phyloP scores from a whole-genome alignment of 2,888 invertebrate genomes.

The Hypena proboscidalis region DNA sequence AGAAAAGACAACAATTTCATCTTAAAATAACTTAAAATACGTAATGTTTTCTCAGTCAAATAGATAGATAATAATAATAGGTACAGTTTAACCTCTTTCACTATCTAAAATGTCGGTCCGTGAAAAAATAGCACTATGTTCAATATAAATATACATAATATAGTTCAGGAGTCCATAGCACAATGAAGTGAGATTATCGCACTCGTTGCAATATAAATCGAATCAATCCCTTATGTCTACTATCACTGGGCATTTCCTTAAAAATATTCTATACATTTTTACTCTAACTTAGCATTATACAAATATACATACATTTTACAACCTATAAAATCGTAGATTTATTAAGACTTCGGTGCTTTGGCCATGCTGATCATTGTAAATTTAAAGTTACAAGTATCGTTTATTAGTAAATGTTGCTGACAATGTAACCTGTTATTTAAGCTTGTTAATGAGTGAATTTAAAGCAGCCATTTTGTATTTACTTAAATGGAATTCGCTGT shows the following conservation, averaged over 20 bases:
- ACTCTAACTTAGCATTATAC: conserved; percentile 52
- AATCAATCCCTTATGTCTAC: conserved; percentile 76
- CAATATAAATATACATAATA: conserved; percentile 61
- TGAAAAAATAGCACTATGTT: conserved; percentile 77
- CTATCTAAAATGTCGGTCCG: conserved; percentile 62
- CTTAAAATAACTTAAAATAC: conserved; percentile 79
- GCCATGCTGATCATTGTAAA: conserved; percentile 69
- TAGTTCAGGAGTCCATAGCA: conserved; percentile 68
- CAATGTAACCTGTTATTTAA: conserved; percentile 26
- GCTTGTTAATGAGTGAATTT: conserved; percentile 12
- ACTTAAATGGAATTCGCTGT: conserved; percentile 10
- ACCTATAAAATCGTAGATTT: conserved; percentile 70
- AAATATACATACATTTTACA: conserved; percentile 73
- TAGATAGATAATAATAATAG: conserved; percentile 55
- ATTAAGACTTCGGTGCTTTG: conserved; percentile 80
- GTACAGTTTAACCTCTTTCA: conserved; percentile 54
- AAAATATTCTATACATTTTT: conserved; percentile 57
- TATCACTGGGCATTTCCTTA: conserved; percentile 82
- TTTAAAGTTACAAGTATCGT: conserved; percentile 45
- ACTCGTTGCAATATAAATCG: conserved; percentile 49
- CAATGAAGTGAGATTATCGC: conserved; percentile 62
- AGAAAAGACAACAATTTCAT: conserved; percentile 79
- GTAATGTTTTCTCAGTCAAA: conserved; percentile 76
- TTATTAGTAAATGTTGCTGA: conserved; percentile 24
- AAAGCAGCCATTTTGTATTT: conserved; percentile 5